Percentiles rank a stretch among this genome's conserved stretches.
phyloP scores from a whole-genome alignment of 2,797 vertebrate species.

The Gymnoscopelus microlampas region DNA sequence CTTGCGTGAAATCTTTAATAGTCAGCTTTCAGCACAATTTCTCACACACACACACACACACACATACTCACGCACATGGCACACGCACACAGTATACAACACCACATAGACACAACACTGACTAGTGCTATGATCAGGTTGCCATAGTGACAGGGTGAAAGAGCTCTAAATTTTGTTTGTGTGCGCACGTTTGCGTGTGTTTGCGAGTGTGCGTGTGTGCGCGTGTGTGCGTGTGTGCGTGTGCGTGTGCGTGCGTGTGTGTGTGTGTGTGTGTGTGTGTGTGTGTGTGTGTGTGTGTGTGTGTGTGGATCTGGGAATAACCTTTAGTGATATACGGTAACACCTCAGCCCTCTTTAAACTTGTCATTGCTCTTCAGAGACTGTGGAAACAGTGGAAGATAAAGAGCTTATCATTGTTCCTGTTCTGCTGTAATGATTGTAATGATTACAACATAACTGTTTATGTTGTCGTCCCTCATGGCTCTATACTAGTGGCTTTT shows the following conservation, averaged over 20 bases:
- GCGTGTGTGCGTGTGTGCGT: constrained; percentile 30
- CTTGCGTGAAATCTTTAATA: too few species aligned
- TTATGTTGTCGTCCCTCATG: too few species aligned
- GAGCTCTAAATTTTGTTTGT: constrained; percentile 10
- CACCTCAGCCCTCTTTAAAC: constrained; percentile 21
- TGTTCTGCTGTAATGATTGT: too few species aligned
- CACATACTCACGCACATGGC: neutral
- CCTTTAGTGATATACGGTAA: constrained; percentile 13
- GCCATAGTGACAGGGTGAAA: constrained; percentile 66
- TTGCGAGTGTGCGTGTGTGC: constrained; percentile 45
- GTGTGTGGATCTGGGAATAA: constrained; percentile 34
- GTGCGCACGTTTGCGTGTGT: neutral
- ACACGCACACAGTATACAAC: neutral
- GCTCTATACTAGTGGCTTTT: too few species aligned
- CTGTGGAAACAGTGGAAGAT: neutral
- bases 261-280: neutral
- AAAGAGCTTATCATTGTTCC: too few species aligned
- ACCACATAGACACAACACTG: constrained; percentile 7
- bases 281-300: neutral
- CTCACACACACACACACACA: constrained; percentile 9
- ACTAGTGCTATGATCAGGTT: constrained; percentile 61
- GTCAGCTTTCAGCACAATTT: too few species aligned
- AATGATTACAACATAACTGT: too few species aligned
- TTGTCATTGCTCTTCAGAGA: constrained; percentile 14
- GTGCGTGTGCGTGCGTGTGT: neutral